Percentiles rank a stretch among this genome's conserved stretches.
These are phyloP conservation scores for Coryphaenoides rupestris DNA, from an alignment of 2,113 vertebrate species.

Conservation along the genomic window DNA sequence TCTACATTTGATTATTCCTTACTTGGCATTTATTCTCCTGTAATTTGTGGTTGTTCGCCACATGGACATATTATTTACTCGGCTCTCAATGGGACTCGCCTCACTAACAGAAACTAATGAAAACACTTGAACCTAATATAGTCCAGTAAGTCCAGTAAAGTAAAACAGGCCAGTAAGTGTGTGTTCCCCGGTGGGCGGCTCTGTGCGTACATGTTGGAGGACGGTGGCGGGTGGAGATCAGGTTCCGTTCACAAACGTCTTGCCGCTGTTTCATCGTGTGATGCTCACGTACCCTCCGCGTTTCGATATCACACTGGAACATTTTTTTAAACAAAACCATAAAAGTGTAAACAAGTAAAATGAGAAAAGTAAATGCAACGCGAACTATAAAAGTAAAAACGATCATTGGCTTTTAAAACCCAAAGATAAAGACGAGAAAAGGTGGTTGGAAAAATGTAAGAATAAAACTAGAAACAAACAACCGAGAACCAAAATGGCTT, in stretches of 20 bases:
- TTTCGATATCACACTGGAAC: constrained; percentile 82
- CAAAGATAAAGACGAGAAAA: too few relatives aligned
- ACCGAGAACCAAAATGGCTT: background rate
- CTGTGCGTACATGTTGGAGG: constrained; percentile 84
- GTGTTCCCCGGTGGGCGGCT: background rate
- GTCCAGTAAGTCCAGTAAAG: too few relatives aligned
- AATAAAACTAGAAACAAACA: too few relatives aligned
- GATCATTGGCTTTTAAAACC: too few relatives aligned
- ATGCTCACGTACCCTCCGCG: constrained; percentile 76
- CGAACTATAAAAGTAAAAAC: too few relatives aligned
- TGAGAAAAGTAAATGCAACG: too few relatives aligned
- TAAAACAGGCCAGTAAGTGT: background rate
- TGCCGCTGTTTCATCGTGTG: constrained; percentile 78
- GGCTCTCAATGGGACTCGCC: background rate
- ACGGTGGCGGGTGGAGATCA: constrained; percentile 75
- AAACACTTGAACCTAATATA: too few relatives aligned
- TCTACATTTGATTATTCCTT: too few relatives aligned
- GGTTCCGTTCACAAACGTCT: constrained; percentile 89
- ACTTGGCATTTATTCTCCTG: too few relatives aligned
- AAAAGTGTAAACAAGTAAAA: background rate
- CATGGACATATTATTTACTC: background rate
- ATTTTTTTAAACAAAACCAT: background rate
- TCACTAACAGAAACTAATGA: background rate
- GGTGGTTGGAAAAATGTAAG: too few relatives aligned
- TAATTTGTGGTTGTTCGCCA: too few relatives aligned